Conservation (phyloP, 2,113 vertebrate species). For the Strix uralensis region DNA sequence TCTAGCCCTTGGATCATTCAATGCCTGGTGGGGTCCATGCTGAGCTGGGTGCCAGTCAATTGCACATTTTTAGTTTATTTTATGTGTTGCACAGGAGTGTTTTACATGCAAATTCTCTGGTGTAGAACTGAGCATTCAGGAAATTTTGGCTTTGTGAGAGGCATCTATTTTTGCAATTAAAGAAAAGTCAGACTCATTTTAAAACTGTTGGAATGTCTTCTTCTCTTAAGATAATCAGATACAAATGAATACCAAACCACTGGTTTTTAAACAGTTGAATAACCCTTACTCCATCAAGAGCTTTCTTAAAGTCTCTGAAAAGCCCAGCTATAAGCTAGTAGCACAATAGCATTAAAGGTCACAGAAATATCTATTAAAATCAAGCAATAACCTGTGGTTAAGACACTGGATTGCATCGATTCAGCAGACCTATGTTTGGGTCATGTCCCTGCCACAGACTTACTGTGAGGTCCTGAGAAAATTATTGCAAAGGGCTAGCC, state of each 20-base stretch:
- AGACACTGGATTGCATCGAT: neutral
- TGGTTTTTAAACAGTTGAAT: neutral
- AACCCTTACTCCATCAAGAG: neutral
- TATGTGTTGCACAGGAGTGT: neutral
- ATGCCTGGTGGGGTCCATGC: neutral
- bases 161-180: slow-evolving; percentile 8
- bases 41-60: neutral
- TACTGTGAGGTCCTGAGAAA: neutral
- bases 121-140: neutral
- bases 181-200: neutral
- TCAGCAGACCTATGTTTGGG: neutral
- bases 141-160: neutral
- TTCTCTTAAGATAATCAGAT: neutral
- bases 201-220: neutral
- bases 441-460: neutral
- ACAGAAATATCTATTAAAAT: neutral
- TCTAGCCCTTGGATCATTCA: neutral
- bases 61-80: neutral
- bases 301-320: neutral
- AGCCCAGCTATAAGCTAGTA: neutral
- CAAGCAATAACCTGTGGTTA: neutral
- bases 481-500: neutral
- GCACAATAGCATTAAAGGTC: neutral
- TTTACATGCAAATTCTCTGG: neutral
- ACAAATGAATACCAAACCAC: neutral